phyloP scores from a whole-genome alignment of 2,113 vertebrate genomes.

The Cyprinodon variegatus region DNA sequence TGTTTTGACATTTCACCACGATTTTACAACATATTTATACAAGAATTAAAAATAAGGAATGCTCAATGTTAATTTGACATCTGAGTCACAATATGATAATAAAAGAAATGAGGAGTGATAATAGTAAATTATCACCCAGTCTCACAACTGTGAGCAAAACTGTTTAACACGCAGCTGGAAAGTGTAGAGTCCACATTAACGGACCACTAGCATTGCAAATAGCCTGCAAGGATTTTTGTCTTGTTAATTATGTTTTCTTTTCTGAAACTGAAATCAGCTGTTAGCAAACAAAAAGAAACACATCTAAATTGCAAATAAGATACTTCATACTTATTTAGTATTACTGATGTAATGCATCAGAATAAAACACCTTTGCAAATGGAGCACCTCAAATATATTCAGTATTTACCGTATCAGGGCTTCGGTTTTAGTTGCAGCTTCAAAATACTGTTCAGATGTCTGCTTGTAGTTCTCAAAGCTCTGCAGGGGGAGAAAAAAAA shows the following conservation, averaged over 20 bases:
- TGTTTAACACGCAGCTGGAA: slow-evolving; percentile 15
- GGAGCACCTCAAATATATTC: slow-evolving; percentile 5
- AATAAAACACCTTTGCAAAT: slow-evolving; percentile 1
- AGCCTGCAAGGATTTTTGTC: slow-evolving; percentile 25
- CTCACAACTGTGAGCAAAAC: slow-evolving; percentile 26
- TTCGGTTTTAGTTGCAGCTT: slow-evolving; percentile 85
- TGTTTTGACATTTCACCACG: background rate
- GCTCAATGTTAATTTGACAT: background rate
- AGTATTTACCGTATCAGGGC: slow-evolving; percentile 84
- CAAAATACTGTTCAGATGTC: slow-evolving; percentile 85
- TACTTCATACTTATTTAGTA: background rate
- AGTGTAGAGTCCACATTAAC: slow-evolving; percentile 20
- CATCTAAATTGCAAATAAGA: background rate
- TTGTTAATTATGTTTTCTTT: background rate
- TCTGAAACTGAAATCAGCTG: background rate
- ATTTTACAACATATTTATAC: background rate
- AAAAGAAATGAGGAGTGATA: slow-evolving; percentile 11
- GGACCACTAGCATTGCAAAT: slow-evolving; percentile 10
- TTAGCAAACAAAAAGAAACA: background rate
- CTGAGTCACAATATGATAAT: slow-evolving; percentile 19
- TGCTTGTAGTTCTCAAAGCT: slow-evolving; percentile 88
- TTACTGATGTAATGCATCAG: background rate
- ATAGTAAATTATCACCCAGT: slow-evolving; percentile 25
- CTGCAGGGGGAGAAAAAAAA: slow-evolving; percentile 72
- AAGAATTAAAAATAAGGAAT: background rate